Conservation (phyloP, 2,797 vertebrate genomes). For the Helicolenus hilgendorfi region DNA sequence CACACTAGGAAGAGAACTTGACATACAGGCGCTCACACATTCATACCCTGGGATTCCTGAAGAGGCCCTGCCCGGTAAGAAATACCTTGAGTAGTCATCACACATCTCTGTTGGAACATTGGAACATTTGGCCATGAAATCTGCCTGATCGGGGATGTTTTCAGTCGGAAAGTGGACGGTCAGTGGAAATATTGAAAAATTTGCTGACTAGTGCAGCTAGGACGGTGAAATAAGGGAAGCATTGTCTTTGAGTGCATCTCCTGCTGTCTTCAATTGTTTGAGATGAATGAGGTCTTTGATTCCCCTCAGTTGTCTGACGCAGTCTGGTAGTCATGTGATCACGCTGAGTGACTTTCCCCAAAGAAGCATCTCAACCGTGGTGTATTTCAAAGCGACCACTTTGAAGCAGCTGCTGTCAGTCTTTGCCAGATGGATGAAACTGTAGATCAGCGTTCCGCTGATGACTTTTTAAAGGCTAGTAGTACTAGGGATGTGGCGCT, state of each 20-base stretch:
- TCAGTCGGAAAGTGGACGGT: slow-evolving; percentile 12
- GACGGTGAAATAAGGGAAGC: not conserved
- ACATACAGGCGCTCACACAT: not conserved
- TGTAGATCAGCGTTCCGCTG: not conserved
- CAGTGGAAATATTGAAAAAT: slow-evolving; percentile 24
- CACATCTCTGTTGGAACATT: not conserved
- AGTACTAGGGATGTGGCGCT: too few relatives aligned
- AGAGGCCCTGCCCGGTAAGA: not conserved
- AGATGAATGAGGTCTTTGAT: slow-evolving; percentile 45
- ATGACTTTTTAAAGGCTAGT: not conserved
- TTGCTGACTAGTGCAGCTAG: not conserved
- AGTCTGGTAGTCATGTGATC: slow-evolving; percentile 19
- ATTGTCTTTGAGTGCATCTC: not conserved
- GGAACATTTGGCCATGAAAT: not conserved
- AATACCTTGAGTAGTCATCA: not conserved
- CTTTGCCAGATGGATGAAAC: not conserved
- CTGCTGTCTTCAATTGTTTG: not conserved
- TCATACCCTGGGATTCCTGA: not conserved
- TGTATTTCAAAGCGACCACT: not conserved
- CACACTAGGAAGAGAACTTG: not conserved
- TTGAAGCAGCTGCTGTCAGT: not conserved
- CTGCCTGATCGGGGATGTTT: slow-evolving; percentile 15
- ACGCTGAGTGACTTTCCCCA: slow-evolving; percentile 4
- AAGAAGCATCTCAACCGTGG: not conserved
- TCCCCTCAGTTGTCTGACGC: not conserved